Base-by-base conservation (phyloP, 2,888 invertebrate species). In the Sphecodes monilicornis region DNA sequence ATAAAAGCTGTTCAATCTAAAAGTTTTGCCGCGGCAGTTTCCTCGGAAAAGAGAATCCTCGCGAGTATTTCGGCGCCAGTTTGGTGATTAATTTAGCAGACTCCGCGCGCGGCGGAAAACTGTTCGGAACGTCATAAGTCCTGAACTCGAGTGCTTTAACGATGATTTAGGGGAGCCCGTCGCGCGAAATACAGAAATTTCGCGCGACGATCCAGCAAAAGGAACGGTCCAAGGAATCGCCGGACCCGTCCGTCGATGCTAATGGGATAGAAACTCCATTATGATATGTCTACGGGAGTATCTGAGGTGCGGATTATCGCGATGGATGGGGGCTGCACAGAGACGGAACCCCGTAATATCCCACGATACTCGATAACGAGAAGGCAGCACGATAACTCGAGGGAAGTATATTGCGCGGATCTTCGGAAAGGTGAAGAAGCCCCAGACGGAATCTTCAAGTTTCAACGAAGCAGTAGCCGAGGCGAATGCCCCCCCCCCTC, bases 21-120 rank as follows among this genome's bases (percentile, higher is more conserved):
- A 86, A 87, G 85, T 86, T 87, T 76, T 69, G n/a, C 68, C 22
- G 29, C 66, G 36, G 36, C n/a, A 76, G 54, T 74, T 50, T 54
- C 69, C 22, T 16, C 66, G 66, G 43, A 10, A n/a, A 54, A 54
- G 11, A 22, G 70, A 76, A 81, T 69, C 74, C 82, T 78, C 76
- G 78, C 74, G 74, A 82, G 78, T 74, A 73, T 85, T 87, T 82
- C 78, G 82, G 79, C 85, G 80, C 76, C 83, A 32, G 85, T 82
- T 68, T 60, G 73, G 78, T 78, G 88, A 88, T 87, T 88, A 87
- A 88, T 88, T 87, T 77, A 70, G 71, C 76, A 57, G 73, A 71
- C 76, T 18, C 43, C 22, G 29, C n/a, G n/a, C 54, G 54, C 69
- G 46, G 22, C 32, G 66, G 77, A 83, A 83, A 85, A 85, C 82